These are phyloP conservation scores for Epinotia ramella DNA, from an alignment of 2,888 invertebrate species.

Conservation along the genomic window DNA sequence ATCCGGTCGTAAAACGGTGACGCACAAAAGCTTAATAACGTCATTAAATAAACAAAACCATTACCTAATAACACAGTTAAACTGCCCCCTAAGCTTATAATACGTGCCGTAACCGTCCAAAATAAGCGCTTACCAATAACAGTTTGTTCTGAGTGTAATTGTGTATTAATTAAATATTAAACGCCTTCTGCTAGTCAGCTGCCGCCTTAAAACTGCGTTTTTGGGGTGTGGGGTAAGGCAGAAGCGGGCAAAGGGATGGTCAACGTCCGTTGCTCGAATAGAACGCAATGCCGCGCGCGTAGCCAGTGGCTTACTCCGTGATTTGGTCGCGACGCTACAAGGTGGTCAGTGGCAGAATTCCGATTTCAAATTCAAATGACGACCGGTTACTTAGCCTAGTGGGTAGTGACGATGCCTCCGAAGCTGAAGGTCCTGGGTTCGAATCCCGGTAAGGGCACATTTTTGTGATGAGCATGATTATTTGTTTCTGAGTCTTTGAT, in stretches of 20 bases:
- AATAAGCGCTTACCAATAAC: conserved; percentile 59
- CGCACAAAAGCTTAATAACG: background rate
- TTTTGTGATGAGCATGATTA: too few relatives aligned
- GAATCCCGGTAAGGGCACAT: too few relatives aligned
- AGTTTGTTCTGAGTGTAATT: conserved; percentile 62
- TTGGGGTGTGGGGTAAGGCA: background rate
- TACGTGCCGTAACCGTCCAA: conserved; percentile 4
- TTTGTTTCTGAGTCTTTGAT: too few relatives aligned
- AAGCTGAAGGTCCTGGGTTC: too few relatives aligned
- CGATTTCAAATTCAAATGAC: too few relatives aligned
- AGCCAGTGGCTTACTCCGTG: too few relatives aligned
- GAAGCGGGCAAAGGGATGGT: background rate
- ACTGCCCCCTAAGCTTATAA: conserved; percentile 16
- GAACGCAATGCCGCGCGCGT: too few relatives aligned
- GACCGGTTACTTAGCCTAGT: too few relatives aligned
- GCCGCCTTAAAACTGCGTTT: conserved; percentile 29
- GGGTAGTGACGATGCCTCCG: too few relatives aligned
- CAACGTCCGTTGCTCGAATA: too few relatives aligned
- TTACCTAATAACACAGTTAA: background rate
- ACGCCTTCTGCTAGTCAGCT: conserved; percentile 56
- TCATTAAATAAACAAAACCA: conserved; percentile 11
- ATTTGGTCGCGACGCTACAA: too few relatives aligned
- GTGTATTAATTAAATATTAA: conserved; percentile 68
- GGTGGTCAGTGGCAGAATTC: too few relatives aligned
- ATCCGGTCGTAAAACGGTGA: background rate